These are phyloP conservation scores for Drosophila obscura DNA, from an alignment of 1,140 invertebrate species.

Conservation along the genomic window DNA sequence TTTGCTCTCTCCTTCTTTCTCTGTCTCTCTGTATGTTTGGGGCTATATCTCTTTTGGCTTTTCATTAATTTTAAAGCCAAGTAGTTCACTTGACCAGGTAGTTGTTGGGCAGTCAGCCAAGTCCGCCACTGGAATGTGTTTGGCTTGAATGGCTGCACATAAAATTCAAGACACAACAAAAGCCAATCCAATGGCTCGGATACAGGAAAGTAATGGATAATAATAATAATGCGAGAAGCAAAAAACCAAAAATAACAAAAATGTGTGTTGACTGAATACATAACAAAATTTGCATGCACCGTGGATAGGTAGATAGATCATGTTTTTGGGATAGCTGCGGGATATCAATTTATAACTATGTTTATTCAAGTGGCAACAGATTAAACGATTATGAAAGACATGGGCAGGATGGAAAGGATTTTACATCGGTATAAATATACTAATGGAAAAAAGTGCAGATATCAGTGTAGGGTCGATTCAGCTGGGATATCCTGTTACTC, in stretches of 20 bases:
- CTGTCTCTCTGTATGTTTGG: not conserved
- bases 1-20: constrained; percentile 6
- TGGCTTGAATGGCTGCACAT: constrained; percentile 58
- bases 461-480: too few relatives aligned
- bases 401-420: constrained; percentile 11
- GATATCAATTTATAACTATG: too few relatives aligned
- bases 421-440: too few relatives aligned
- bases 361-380: not conserved
- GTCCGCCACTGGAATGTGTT: constrained; percentile 70
- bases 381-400: constrained; percentile 41
- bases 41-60: constrained; percentile 28
- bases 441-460: too few relatives aligned
- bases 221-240: constrained; percentile 23
- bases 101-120: constrained; percentile 69
- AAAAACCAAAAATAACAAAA: constrained; percentile 17
- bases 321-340: not conserved
- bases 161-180: constrained; percentile 15
- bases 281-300: constrained; percentile 59
- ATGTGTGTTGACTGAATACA: constrained; percentile 45
- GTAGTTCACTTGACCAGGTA: constrained; percentile 80
- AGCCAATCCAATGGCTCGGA: constrained; percentile 35
- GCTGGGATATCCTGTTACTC: too few relatives aligned
- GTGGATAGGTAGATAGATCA: too few relatives aligned
- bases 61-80: constrained; percentile 54
- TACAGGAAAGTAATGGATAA: constrained; percentile 51